These are phyloP conservation scores for Eubasilissa splendida DNA, from an alignment of 2,888 invertebrate genomes.

Conservation along the genomic window DNA sequence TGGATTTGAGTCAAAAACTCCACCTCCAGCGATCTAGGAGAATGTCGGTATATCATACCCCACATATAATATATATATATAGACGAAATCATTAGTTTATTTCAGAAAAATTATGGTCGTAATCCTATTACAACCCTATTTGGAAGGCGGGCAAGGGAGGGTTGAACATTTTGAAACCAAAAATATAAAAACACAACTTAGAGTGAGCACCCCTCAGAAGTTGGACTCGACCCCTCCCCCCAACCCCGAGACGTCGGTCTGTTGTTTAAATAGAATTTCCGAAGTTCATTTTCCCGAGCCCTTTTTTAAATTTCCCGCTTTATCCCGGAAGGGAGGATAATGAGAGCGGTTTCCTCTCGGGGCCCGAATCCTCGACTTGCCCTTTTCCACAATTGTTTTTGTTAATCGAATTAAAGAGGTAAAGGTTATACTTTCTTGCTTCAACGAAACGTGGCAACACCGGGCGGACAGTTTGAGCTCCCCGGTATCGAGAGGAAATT, in stretches of 20 bases:
- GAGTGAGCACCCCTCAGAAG: too few species aligned
- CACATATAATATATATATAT: too few species aligned
- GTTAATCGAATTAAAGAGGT: conserved; percentile 25
- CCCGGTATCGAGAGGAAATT: too few species aligned
- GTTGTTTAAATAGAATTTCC: conserved; percentile 38
- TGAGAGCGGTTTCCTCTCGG: conserved; percentile 11
- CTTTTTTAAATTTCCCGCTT: conserved; percentile 27
- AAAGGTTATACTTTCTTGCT: not conserved
- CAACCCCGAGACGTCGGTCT: conserved; percentile 30
- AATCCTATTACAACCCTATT: too few species aligned
- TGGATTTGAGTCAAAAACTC: too few species aligned
- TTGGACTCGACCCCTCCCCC: not conserved
- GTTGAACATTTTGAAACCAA: too few species aligned
- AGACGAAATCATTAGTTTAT: too few species aligned
- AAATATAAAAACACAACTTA: too few species aligned
- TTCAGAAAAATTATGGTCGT: too few species aligned
- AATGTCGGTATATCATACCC: too few species aligned
- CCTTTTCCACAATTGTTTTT: conserved; percentile 21
- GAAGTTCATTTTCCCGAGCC: conserved; percentile 13
- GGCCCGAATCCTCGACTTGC: conserved; percentile 8
- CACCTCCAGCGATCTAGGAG: too few species aligned
- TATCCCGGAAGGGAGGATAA: conserved; percentile 20
- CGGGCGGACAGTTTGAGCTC: not conserved
- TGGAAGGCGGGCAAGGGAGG: too few species aligned
- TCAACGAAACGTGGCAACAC: not conserved